phyloP scores from a whole-genome alignment of 2,797 vertebrate species.

The Peromyscus aztecus region DNA sequence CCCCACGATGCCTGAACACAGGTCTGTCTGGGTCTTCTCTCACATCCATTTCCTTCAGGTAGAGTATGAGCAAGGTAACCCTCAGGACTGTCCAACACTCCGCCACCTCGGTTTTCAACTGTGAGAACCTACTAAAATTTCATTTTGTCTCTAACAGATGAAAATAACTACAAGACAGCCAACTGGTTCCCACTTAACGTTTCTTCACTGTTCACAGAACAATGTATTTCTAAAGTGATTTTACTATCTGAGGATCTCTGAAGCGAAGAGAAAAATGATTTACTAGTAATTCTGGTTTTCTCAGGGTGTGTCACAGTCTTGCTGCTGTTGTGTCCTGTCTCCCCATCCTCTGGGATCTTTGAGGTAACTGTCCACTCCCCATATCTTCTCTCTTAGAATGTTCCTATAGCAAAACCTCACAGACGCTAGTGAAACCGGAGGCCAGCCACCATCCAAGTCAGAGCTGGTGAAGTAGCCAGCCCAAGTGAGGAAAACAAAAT shows the following conservation, averaged over 20 bases:
- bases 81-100: not conserved
- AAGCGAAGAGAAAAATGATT: slow-evolving; percentile 31
- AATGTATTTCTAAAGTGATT: slow-evolving; percentile 6
- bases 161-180: not conserved
- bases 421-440: not conserved
- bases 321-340: not conserved
- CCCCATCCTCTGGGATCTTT: not conserved
- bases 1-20: not conserved
- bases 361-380: not conserved
- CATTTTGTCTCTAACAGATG: not conserved
- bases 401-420: not conserved
- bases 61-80: not conserved
- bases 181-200: not conserved
- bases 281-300: slow-evolving; percentile 23
- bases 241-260: slow-evolving; percentile 32
- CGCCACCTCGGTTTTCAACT: not conserved
- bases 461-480: not conserved
- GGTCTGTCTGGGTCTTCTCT: not conserved
- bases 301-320: not conserved
- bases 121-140: not conserved
- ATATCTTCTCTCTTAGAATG: not conserved
- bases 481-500: not conserved
- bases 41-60: not conserved
- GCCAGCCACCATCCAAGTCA: not conserved
- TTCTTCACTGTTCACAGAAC: not conserved